Percentiles rank a stretch among this genome's conserved stretches.
Conservation (phyloP, 2,797 vertebrate genomes). For the Sphenodon punctatus region DNA sequence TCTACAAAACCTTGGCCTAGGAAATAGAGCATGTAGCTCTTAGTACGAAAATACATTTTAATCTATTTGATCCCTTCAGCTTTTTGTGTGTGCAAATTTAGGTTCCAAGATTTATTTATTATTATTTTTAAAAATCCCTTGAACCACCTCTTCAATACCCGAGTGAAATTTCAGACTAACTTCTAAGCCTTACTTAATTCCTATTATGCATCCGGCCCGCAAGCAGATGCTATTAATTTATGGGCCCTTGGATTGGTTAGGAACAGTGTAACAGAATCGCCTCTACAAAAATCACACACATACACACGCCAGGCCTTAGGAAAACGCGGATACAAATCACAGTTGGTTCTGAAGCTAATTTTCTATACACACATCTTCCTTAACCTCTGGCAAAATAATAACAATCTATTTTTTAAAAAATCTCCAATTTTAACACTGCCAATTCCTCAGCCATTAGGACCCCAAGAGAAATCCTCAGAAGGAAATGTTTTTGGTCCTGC, state of each 20-base stretch:
- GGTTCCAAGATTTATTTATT: no score
- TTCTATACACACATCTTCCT: not conserved
- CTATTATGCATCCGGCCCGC: not conserved
- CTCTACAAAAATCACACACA: not conserved
- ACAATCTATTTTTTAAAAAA: no score
- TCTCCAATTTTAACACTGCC: not conserved
- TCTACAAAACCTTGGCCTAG: not conserved
- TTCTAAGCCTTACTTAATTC: not conserved
- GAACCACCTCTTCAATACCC: not conserved
- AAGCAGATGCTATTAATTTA: no score
- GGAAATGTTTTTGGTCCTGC: no score
- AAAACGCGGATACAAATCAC: not conserved
- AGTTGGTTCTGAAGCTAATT: not conserved
- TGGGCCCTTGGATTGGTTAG: no score
- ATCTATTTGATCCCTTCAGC: no score
- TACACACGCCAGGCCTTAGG: not conserved
- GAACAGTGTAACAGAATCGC: not conserved
- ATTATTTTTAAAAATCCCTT: no score
- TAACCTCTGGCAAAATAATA: not conserved
- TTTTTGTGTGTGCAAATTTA: no score
- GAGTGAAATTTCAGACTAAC: not conserved
- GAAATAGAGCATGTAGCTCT: not conserved
- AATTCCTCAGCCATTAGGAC: not conserved
- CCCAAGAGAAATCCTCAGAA: no score
- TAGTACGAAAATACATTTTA: not conserved